Base-by-base conservation (phyloP, 2,797 vertebrate species). In the Etheostoma nigrum region DNA sequence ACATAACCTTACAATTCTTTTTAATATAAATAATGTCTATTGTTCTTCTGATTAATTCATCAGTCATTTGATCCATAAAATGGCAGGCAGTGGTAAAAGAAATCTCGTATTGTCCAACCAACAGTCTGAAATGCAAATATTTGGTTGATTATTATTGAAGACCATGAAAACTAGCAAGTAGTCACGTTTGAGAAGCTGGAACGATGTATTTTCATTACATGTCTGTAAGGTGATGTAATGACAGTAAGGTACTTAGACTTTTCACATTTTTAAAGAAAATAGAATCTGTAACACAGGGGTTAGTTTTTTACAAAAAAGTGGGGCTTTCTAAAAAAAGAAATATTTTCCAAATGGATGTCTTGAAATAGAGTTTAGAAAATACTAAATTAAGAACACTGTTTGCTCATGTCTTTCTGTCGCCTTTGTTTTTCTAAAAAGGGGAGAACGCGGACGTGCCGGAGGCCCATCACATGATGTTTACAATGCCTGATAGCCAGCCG, bases 401-500 rank as follows among this genome's bases (percentile, higher is more conserved):
- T 48, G 2, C n/a, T 66, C 1, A 36, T 55, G 47, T 3, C 6
- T 2, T 42, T 9, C 5, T 61, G 13, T 53, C 21, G 1, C 16
- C 16, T 55, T 19, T 78, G 54, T 25, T 21, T 61, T 23, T 42
- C 19, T 30, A 4, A 21, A 67, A 57, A 93, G 92, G 83, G 3
- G 89, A 91, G 16, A 82, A 30, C 49, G 1, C 82, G 5, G 91
- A 90, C 0, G 3, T 78, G 27, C 75, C 86, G 74, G 89, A 89
- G 2, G 9, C 77, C 0, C 81, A 80, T 49, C 89, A 83, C n/a
- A 16, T 84, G 67, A 86, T 86, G 81, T 86, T 88, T 5, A 45
- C 84, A 0, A 15, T 82, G 19, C 82, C 86, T 1, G 88, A 88
- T 1, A 71, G 63, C 51, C 44, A 25, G 1, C 64, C 63, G 1